Evolutionary conservation across 1,140 invertebrate genomes (phyloP), one percentile per base, ranked within the genome.

Genomic region (Ostrea denselamellosa): DNA sequence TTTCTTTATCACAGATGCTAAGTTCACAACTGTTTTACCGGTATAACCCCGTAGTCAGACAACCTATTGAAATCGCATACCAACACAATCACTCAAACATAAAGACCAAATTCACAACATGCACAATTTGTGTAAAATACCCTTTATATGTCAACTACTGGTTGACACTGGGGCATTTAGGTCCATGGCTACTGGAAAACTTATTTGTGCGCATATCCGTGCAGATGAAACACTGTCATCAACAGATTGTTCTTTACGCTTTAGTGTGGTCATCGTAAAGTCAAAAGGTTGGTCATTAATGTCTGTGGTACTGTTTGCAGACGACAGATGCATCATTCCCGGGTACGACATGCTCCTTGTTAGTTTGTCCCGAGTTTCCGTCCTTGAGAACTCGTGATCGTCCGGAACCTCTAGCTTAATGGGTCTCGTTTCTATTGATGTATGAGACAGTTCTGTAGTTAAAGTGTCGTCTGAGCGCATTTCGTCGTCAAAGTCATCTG

Each of bases 191-290:
- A 77, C 12, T 34, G 22, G 68, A 77, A 77, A 28, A 34, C 25
- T 77, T 12, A 77, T 12, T 77, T 77, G 68, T 77, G 68, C 17
- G 12, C 68, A 77, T 77, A 25, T 28, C 9, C 68, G 22, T 28
- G 68, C 10, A 10, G 68, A 77, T 10, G 68, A 77, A 77, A 28
- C 68, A 77, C 68, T 77, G 28, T 77, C 68, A 5, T 77, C 68
- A 77, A 77, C 68, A 3, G 68, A 77, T 12, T 77, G 34, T 85
- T 62, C 54, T 85, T 85, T 85, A 2, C 83, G 52, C 53, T 85
- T 85, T 12, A 62, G 22, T 28, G 83, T 85, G 22, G 53, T 56
- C 83, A 85, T 85, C 12, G 83, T 58, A 25, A 85, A 85, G 51
- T 85, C 68, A 77, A 77, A 28, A 0, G 68, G 68, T 17, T 77